Base-by-base conservation (phyloP, 92 coral and sea anemone genomes). In the Desmophyllum pertusum region DNA sequence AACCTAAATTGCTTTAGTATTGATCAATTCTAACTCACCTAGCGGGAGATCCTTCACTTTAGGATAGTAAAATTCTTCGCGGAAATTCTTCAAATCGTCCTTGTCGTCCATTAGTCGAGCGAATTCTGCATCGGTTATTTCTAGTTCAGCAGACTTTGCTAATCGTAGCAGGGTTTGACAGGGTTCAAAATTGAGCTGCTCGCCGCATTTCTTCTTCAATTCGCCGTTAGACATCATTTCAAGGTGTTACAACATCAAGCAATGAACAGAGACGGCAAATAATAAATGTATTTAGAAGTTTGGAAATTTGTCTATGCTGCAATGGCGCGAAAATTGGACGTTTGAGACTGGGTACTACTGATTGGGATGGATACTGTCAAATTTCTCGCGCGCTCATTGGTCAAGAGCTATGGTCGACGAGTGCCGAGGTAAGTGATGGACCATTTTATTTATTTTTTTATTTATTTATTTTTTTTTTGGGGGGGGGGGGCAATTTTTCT, bases 1-100 rank as follows among this genome's bases (percentile, higher is more conserved):
- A 52, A 1, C 39, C 3, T 43, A 8, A 42, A 33, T 21, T 13
- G 19, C 10, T 19, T 15, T 6, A 51, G 1, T 30, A 13, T 10
- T 5, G 10, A 72, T 17, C 52, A 46, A 30, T 27, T 66, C n/a
- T 66, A 9, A 53, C 98, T 85, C 15, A 94, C 99, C 98, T 25
- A 38, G 31, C 0, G 99, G 99, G 0, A 94, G 66, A 35, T 96
- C 92, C 57, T 87, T 88, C 65, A 91, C 91, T 70, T 76, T 78
- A 0, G 99, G 99, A 46, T 92, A 87, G 67, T 86, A 45, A 81
- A 90, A 96, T 10, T 96, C 97, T 10, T 76, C 77, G 37, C 99
- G 88, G 33, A 94, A 59, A 5, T 90, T 78, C 45, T 79, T 89
- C 14, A 96, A 70, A 31, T 92, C 92, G 64, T 96, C 98, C 15